These are phyloP conservation scores for Dendrolimus punctatus DNA, from an alignment of 1,140 invertebrate genomes.

Conservation along the genomic window DNA sequence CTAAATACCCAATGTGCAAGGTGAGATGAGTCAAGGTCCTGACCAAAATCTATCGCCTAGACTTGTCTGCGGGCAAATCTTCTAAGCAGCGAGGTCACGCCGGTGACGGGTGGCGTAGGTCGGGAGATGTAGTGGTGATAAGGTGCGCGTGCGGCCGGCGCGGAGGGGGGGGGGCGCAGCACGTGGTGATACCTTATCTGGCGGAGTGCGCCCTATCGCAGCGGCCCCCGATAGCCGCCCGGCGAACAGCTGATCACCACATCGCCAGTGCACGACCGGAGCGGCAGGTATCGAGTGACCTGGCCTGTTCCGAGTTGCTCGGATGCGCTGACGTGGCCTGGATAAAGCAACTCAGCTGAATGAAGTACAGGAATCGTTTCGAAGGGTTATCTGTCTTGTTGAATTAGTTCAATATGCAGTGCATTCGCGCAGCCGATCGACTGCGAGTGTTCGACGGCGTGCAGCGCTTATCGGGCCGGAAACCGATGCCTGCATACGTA, in stretches of 20 bases:
- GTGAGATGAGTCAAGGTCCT: neutral
- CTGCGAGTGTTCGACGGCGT: too few relatives aligned
- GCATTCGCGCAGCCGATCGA: too few relatives aligned
- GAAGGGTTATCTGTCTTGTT: too few relatives aligned
- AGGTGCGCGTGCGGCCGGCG: conserved; percentile 8
- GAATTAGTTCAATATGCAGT: too few relatives aligned
- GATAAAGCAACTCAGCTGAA: too few relatives aligned
- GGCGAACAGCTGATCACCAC: conserved; percentile 7
- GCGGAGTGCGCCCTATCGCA: conserved; percentile 1
- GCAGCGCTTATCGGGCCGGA: too few relatives aligned
- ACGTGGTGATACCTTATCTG: conserved; percentile 19
- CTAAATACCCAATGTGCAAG: too few relatives aligned
- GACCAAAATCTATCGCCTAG: neutral
- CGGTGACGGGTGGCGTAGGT: conserved; percentile 8
- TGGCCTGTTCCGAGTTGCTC: neutral
- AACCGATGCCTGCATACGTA: too few relatives aligned
- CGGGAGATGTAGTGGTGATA: conserved; percentile 20
- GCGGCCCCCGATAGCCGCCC: conserved; percentile 3
- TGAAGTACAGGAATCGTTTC: too few relatives aligned
- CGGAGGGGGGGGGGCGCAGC: conserved; percentile 4
- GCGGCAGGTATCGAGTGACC: neutral
- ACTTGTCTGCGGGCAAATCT: conserved; percentile 6
- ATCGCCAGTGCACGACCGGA: neutral
- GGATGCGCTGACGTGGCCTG: neutral
- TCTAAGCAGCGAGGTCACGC: conserved; percentile 8